Evolutionary conservation across 1,140 invertebrate species (phyloP).

Genomic region (Drosophila varians): DNA sequence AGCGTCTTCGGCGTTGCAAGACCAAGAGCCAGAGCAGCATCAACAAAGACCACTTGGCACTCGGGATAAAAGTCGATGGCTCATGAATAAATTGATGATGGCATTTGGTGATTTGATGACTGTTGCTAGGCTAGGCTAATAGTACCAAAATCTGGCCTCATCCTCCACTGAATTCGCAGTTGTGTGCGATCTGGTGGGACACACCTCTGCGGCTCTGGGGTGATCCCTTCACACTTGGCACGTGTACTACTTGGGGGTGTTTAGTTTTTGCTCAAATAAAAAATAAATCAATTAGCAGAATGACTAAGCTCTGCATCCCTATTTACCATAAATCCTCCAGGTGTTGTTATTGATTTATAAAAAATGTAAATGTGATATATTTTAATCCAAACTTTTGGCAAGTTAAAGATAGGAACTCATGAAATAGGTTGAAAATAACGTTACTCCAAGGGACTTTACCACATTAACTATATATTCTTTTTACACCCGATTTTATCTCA

Average conservation of each 20-base stretch:
- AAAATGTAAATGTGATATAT: neutral
- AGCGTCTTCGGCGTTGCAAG: constrained; percentile 66
- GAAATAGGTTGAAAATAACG: too few relatives aligned
- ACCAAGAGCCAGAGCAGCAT: constrained; percentile 37
- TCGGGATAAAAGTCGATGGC: constrained; percentile 35
- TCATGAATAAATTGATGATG: constrained; percentile 19
- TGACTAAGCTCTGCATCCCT: constrained; percentile 46
- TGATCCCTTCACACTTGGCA: constrained; percentile 61
- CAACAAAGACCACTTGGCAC: constrained; percentile 28
- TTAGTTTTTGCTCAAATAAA: constrained; percentile 58
- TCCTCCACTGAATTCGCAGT: constrained; percentile 61
- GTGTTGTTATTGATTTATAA: constrained; percentile 2
- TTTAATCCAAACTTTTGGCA: neutral
- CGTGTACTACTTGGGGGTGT: constrained; percentile 25
- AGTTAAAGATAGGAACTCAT: neutral
- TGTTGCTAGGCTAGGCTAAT: constrained; percentile 47
- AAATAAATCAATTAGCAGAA: constrained; percentile 78
- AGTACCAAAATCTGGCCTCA: constrained; percentile 26
- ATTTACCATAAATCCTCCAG: constrained; percentile 7
- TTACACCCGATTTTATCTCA: too few relatives aligned
- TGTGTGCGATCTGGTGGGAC: constrained; percentile 56
- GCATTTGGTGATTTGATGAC: constrained; percentile 10
- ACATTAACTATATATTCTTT: too few relatives aligned
- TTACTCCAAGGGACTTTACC: neutral
- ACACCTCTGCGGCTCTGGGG: constrained; percentile 28